Conservation (phyloP, 2,797 vertebrate genomes). For the Rhodeus uyekii region DNA sequence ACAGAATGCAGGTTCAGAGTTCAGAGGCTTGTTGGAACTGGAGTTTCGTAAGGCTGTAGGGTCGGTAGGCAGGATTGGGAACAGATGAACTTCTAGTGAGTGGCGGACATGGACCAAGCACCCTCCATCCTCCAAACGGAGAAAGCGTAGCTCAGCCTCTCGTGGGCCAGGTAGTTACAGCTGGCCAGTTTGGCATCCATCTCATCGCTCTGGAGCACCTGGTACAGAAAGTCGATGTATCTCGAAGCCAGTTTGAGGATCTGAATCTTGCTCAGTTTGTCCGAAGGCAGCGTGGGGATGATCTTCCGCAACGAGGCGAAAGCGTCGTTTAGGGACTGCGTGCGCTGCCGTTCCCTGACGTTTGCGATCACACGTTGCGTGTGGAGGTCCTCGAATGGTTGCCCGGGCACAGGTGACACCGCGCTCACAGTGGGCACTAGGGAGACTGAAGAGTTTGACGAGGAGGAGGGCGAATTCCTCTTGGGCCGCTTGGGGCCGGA, state of each 20-base stretch:
- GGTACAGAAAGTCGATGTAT: slow-evolving; percentile 93
- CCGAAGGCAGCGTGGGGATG: slow-evolving; percentile 89
- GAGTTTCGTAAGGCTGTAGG: background rate
- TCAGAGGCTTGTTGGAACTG: slow-evolving; percentile 1
- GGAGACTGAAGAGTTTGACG: slow-evolving; percentile 61
- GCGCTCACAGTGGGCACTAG: slow-evolving; percentile 58
- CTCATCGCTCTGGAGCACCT: slow-evolving; percentile 89
- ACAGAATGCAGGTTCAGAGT: slow-evolving; percentile 26
- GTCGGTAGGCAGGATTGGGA: slow-evolving; percentile 9
- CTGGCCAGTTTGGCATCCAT: slow-evolving; percentile 85
- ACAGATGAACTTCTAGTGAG: slow-evolving; percentile 73
- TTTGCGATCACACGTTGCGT: slow-evolving; percentile 88
- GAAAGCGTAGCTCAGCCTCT: slow-evolving; percentile 92
- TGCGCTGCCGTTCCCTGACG: slow-evolving; percentile 87
- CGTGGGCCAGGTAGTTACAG: slow-evolving; percentile 89
- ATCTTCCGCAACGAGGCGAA: slow-evolving; percentile 89
- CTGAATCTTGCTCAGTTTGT: slow-evolving; percentile 95
- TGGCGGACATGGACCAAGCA: slow-evolving; percentile 91
- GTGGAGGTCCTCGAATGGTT: slow-evolving; percentile 80
- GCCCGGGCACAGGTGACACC: slow-evolving; percentile 54
- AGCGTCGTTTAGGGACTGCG: slow-evolving; percentile 89
- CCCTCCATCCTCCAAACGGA: slow-evolving; percentile 96
- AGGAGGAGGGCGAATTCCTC: slow-evolving; percentile 72
- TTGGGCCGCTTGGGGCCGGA: slow-evolving; percentile 77
- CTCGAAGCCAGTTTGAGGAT: slow-evolving; percentile 89